Evolutionary conservation across 2,113 vertebrate genomes (phyloP).

Genomic region (Leucoraja erinaceus): DNA sequence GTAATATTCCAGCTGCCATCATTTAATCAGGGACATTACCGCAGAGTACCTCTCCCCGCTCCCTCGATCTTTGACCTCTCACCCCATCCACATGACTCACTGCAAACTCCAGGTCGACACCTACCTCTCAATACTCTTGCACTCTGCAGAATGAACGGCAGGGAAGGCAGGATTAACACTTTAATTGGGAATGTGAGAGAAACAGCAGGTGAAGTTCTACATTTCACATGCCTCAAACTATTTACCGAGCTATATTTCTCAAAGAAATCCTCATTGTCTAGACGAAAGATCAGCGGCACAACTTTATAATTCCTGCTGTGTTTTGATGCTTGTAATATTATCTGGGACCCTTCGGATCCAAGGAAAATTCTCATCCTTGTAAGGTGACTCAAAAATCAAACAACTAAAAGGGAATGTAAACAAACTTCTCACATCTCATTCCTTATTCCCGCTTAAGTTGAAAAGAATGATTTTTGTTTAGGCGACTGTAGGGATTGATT

Average conservation of each 20-base stretch:
- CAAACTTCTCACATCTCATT: not conserved
- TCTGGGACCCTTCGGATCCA: not conserved
- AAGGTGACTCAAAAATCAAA: not conserved
- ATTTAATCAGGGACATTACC: slow-evolving; percentile 45
- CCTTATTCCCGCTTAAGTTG: not conserved
- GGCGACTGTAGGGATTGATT: not conserved
- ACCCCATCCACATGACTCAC: not conserved
- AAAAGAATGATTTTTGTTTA: not conserved
- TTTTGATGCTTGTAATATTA: not conserved
- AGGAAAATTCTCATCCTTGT: not conserved
- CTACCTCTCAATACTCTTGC: not conserved
- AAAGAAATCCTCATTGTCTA: slow-evolving; percentile 28
- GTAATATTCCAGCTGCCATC: slow-evolving; percentile 45
- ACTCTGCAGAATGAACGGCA: not conserved
- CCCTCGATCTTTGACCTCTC: not conserved
- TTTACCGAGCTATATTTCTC: not conserved
- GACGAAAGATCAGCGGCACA: not conserved
- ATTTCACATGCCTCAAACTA: slow-evolving; percentile 20
- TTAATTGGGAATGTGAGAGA: not conserved
- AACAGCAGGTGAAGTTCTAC: not conserved
- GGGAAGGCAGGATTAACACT: not conserved
- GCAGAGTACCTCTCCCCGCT: slow-evolving; percentile 26
- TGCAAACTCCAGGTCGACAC: slow-evolving; percentile 35
- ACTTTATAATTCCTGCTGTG: slow-evolving; percentile 4
- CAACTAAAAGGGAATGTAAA: too few species aligned